Conservation (phyloP, 1,140 invertebrate species). For the Rhizoglyphus robini region DNA sequence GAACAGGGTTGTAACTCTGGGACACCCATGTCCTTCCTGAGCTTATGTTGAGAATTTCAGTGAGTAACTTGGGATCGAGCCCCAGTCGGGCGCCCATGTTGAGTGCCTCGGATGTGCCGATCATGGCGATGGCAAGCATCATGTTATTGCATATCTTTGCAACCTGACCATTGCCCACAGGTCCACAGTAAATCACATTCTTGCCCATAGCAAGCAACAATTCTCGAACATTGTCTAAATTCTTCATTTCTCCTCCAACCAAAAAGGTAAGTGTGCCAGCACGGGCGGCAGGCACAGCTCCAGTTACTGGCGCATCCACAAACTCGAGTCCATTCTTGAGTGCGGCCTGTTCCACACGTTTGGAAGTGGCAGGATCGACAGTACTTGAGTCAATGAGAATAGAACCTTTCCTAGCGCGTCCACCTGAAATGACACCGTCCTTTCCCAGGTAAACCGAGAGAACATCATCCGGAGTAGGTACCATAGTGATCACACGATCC, state of each 20-base stretch:
- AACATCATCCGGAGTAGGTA: constrained; percentile 53
- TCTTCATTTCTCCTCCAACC: constrained; percentile 59
- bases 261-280: constrained; percentile 89
- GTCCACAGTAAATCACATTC: constrained; percentile 79
- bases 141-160: constrained; percentile 98
- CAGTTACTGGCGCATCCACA: constrained; percentile 94
- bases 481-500: constrained; percentile 76
- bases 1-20: constrained; percentile 91
- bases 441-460: constrained; percentile 44
- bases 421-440: constrained; percentile 40
- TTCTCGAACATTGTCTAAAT: constrained; percentile 53
- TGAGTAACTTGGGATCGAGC: constrained; percentile 70
- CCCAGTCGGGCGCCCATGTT: constrained; percentile 83
- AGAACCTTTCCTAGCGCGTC: constrained; percentile 37
- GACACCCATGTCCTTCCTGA: constrained; percentile 90
- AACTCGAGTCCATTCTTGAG: constrained; percentile 52
- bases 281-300: constrained; percentile 51
- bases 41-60: constrained; percentile 81
- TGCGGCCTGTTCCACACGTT: constrained; percentile 51
- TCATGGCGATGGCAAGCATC: constrained; percentile 77
- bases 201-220: constrained; percentile 75
- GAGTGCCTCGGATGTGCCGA: constrained; percentile 76
- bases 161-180: constrained; percentile 75
- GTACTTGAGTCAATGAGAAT: constrained; percentile 90
- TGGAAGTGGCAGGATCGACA: constrained; percentile 71